These are phyloP conservation scores for Stenchaetothrips biformis DNA, from an alignment of 2,888 invertebrate genomes.

Conservation along the genomic window DNA sequence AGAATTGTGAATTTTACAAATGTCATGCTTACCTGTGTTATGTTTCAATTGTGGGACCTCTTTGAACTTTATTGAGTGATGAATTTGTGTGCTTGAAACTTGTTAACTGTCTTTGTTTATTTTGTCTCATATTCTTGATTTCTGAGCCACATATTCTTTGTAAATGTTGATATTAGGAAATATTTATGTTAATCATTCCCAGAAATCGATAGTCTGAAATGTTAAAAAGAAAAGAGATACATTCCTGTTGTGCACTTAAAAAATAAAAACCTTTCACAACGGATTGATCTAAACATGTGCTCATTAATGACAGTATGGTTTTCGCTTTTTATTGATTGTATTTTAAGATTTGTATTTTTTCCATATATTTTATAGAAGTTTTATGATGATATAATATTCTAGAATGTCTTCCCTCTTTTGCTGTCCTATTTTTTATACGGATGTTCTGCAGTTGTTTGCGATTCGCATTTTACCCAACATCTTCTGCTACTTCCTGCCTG, in stretches of 20 bases:
- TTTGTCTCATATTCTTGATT: background rate
- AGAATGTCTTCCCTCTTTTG: background rate
- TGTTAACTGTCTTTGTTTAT: background rate
- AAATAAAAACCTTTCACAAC: background rate
- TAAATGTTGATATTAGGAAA: background rate
- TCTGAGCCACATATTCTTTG: background rate
- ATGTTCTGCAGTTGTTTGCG: background rate
- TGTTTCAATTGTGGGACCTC: background rate
- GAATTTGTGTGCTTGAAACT: background rate
- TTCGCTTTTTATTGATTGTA: background rate
- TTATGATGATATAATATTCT: background rate
- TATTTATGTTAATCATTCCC: background rate
- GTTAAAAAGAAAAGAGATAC: background rate
- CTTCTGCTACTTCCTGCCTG: background rate
- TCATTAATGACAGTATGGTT: background rate
- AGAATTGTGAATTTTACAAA: background rate
- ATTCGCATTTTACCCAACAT: background rate
- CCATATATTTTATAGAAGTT: constrained; percentile 14
- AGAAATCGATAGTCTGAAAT: background rate
- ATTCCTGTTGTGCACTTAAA: background rate
- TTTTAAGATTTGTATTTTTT: background rate
- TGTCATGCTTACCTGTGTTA: background rate
- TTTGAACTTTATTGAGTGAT: background rate
- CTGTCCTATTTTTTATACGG: background rate
- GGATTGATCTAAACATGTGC: background rate